Evolutionary conservation across 1,140 invertebrate species (phyloP).

Genomic region (Lordiphosa stackelbergi): DNA sequence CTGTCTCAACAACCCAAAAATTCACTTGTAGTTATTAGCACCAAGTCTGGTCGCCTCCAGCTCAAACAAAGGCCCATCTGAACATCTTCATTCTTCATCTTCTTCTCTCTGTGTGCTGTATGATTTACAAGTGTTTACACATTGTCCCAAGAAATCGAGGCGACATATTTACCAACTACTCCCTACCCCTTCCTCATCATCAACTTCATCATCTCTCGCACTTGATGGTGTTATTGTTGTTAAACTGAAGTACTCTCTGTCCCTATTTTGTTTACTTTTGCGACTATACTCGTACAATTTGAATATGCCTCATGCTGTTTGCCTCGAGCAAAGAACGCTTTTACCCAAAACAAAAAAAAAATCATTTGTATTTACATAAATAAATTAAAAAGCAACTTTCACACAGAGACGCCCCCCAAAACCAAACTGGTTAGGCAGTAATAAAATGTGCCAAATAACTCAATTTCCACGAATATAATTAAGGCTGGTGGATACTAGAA

Average conservation of each 20-base stretch:
- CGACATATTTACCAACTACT: conserved; percentile 9
- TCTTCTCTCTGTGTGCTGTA: conserved; percentile 32
- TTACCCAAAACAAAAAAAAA: conserved; percentile 2
- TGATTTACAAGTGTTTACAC: conserved; percentile 61
- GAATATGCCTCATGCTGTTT: conserved; percentile 14
- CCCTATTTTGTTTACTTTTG: conserved; percentile 40
- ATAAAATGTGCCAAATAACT: conserved; percentile 55
- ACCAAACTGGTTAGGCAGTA: conserved; percentile 17
- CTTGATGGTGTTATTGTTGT: conserved; percentile 34
- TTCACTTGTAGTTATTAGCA: too few relatives aligned
- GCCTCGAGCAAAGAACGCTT: conserved; percentile 23
- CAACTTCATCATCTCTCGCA: not conserved
- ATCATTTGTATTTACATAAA: conserved; percentile 58
- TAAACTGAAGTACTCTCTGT: conserved; percentile 16
- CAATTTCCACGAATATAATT: conserved; percentile 63
- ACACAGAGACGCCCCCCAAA: not conserved
- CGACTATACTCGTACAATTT: conserved; percentile 19
- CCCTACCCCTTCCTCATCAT: conserved; percentile 1
- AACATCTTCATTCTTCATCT: conserved; percentile 34
- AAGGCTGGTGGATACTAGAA: conserved; percentile 21
- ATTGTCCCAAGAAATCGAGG: conserved; percentile 16
- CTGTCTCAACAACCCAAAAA: too few relatives aligned
- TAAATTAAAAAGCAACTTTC: conserved; percentile 52
- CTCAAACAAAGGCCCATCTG: conserved; percentile 23
- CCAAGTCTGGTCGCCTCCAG: too few relatives aligned